phyloP scores from a whole-genome alignment of 2,797 vertebrate species.

The Crocidura indochinensis region DNA sequence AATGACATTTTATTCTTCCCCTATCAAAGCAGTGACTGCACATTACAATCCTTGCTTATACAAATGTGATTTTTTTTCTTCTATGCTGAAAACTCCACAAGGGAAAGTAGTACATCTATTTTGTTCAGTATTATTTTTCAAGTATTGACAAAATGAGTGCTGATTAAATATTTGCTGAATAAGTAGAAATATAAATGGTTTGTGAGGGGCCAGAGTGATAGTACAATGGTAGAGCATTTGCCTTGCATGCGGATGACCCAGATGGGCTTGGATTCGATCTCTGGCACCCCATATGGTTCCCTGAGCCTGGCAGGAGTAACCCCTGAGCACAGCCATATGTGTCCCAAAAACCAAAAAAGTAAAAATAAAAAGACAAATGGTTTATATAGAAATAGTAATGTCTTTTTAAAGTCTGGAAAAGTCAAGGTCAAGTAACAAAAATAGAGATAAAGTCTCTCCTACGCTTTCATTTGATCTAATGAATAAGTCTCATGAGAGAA shows the following conservation, averaged over 20 bases:
- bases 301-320: too few relatives aligned
- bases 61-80: not conserved
- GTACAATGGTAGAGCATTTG: too few relatives aligned
- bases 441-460: conserved; percentile 28
- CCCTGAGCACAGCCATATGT: too few relatives aligned
- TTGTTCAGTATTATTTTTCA: conserved; percentile 46
- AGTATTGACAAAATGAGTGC: conserved; percentile 1
- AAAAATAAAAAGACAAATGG: too few relatives aligned
- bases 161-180: conserved; percentile 58
- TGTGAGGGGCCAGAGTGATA: not conserved
- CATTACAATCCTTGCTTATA: not conserved
- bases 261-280: too few relatives aligned
- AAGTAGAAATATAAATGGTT: not conserved
- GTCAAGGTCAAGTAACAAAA: conserved; percentile 58
- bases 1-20: not conserved
- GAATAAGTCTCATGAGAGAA: conserved; percentile 30
- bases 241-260: too few relatives aligned
- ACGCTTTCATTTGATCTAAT: conserved; percentile 25
- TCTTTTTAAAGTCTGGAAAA: conserved; percentile 42
- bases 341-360: too few relatives aligned
- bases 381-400: not conserved
- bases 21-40: not conserved
- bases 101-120: not conserved
- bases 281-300: too few relatives aligned
- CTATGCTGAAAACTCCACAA: not conserved